A percentile compares a stretch with the other conserved stretches of the same genome.
phyloP scores from a whole-genome alignment of 2,797 vertebrate genomes.

The Malacoraja senta region DNA sequence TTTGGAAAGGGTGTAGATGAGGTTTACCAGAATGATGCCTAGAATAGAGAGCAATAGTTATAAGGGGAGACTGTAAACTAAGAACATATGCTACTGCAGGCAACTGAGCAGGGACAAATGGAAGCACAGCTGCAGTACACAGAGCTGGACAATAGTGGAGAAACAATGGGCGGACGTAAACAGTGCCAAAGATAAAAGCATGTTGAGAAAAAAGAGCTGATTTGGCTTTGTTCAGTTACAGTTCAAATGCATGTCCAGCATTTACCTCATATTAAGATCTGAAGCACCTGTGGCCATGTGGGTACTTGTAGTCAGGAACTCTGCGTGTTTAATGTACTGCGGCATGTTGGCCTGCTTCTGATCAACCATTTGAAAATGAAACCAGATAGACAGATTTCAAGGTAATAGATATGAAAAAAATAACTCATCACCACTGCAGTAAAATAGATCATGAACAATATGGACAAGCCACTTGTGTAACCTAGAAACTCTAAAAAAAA shows the following conservation, averaged over 20 bases:
- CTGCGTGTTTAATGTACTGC: neutral
- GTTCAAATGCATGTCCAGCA: neutral
- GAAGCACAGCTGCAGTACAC: too few relatives aligned
- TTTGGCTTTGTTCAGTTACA: too few relatives aligned
- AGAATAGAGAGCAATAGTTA: too few relatives aligned
- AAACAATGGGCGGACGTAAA: too few relatives aligned
- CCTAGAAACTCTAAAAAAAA: slow-evolving; percentile 88
- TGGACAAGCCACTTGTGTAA: slow-evolving; percentile 89
- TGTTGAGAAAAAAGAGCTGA: too few relatives aligned
- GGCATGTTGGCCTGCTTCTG: neutral
- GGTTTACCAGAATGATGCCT: too few relatives aligned
- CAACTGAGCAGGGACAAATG: too few relatives aligned
- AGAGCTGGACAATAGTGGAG: too few relatives aligned
- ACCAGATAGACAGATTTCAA: neutral
- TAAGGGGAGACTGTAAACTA: too few relatives aligned
- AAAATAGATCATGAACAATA: slow-evolving; percentile 89
- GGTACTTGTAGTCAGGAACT: neutral
- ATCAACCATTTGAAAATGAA: neutral
- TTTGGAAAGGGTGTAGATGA: too few relatives aligned
- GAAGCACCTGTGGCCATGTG: neutral
- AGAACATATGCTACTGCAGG: too few relatives aligned
- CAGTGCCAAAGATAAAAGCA: too few relatives aligned
- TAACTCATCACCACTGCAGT: slow-evolving; percentile 83
- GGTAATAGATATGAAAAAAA: slow-evolving; percentile 38
- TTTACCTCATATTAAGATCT: neutral